Base-by-base conservation (phyloP, 2,113 vertebrate genomes). In the Elaphurus davidianus region DNA sequence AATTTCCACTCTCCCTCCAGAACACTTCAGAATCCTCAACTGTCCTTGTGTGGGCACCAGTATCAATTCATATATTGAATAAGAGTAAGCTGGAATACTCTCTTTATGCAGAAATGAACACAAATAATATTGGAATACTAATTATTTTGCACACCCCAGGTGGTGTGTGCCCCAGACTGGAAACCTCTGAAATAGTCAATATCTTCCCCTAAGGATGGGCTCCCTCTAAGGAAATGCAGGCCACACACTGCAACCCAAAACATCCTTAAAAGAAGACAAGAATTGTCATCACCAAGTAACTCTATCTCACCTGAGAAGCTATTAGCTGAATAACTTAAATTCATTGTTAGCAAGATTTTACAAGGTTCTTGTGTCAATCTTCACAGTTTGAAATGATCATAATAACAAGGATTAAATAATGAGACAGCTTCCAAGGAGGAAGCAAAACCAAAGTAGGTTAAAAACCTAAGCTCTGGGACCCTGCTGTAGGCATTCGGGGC, bases 291-390 rank as follows among this genome's bases (percentile, higher is more conserved):
- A n/a, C 47, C 14, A 19, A 84, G 60, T 55, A 54, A 60, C 3
- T 40, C 14, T 50, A 47, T 76, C 90, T 88, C 23, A 62, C 88
- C 91, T 84, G 79, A 92, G 40, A 89, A 94, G 67, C 36, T 17
- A 40, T 81, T 79, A 54, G 40, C 16, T 84, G 74, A 84, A 50
- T 76, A 93, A 90, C 62, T 97, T 95, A 91, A 83, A 57, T 40
- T 81, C 88, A 89, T 74, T 55, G 36, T 91, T 91, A 93, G 96
- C 71, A 97, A 54, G 94, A 84, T 93, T 79, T 93, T 59, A 64
- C 45, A 59, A 64, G 57, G 17, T 64, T 93, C 59, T 78, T 87
- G 62, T 27, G 57, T 79, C 87, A 93, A 3, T 90, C 79, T 84
- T 92, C 81, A 67, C 76, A 25, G 30, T 71, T 91, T 85, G 84